Conservation (phyloP, 2,797 vertebrate species). For the Sciurus vulgaris region DNA sequence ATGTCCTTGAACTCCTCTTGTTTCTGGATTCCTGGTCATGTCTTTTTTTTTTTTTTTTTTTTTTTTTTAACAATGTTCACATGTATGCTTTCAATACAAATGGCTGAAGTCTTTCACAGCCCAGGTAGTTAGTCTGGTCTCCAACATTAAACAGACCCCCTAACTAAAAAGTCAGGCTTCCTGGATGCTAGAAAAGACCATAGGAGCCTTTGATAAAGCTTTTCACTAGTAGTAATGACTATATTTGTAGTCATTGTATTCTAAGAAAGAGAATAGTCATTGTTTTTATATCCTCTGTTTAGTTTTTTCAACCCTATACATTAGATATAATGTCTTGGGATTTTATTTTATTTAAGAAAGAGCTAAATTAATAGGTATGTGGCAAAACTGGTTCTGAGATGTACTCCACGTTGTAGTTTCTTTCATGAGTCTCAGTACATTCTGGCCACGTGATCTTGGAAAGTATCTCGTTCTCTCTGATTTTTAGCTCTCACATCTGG, state of each 20-base stretch:
- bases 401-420: neutral
- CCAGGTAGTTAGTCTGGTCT: neutral
- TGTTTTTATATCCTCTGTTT: neutral
- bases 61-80: neutral
- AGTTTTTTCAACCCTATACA: neutral
- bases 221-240: neutral
- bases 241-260: neutral
- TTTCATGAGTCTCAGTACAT: neutral
- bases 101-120: neutral
- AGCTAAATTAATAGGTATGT: neutral
- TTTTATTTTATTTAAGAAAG: neutral
- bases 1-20: neutral
- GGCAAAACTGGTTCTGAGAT: neutral
- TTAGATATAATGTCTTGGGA: neutral
- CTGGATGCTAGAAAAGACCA: neutral
- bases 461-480: neutral
- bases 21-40: neutral
- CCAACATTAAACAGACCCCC: neutral
- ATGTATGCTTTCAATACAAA: neutral
- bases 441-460: neutral
- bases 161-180: neutral
- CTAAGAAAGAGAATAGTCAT: neutral
- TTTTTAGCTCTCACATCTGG: neutral
- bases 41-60: neutral
- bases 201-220: neutral